Percentiles rank a stretch among this genome's conserved stretches.
phyloP scores from a whole-genome alignment of 2,113 vertebrate species.

The Petaurus breviceps region DNA sequence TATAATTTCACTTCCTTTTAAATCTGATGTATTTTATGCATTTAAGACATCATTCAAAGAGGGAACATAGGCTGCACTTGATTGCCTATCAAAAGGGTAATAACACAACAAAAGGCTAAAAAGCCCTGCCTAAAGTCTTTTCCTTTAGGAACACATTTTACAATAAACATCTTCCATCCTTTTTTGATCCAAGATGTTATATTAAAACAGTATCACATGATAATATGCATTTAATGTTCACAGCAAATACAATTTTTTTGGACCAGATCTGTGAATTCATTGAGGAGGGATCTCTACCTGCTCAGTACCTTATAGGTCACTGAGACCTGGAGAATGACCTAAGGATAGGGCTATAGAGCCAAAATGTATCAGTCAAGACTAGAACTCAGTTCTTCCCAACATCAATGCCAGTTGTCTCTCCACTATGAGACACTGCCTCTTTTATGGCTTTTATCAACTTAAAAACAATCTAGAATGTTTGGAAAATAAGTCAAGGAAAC shows the following conservation, averaged over 20 bases:
- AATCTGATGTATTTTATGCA: neutral
- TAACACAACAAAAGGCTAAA: too few relatives aligned
- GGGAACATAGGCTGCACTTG: neutral
- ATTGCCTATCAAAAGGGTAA: too few relatives aligned
- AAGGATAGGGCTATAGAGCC: neutral
- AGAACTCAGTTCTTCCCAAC: neutral
- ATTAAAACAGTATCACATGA: neutral
- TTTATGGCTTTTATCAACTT: neutral
- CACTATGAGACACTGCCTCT: neutral
- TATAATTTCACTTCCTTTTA: neutral
- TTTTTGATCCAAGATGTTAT: neutral
- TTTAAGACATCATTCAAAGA: neutral
- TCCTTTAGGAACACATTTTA: constrained; percentile 23
- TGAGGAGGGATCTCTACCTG: too few relatives aligned
- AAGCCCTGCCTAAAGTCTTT: constrained; percentile 4
- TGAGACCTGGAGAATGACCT: neutral
- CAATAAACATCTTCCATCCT: neutral
- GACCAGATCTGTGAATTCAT: neutral
- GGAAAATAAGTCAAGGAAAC: constrained; percentile 1
- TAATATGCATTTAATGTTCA: neutral
- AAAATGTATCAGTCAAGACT: neutral
- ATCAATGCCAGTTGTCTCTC: neutral
- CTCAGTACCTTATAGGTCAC: neutral
- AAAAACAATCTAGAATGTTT: neutral
- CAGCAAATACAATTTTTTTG: neutral